Percentiles rank a stretch among this genome's conserved stretches.
Conservation (phyloP, 1,140 invertebrate species). For the Zelostemma sp. region DNA sequence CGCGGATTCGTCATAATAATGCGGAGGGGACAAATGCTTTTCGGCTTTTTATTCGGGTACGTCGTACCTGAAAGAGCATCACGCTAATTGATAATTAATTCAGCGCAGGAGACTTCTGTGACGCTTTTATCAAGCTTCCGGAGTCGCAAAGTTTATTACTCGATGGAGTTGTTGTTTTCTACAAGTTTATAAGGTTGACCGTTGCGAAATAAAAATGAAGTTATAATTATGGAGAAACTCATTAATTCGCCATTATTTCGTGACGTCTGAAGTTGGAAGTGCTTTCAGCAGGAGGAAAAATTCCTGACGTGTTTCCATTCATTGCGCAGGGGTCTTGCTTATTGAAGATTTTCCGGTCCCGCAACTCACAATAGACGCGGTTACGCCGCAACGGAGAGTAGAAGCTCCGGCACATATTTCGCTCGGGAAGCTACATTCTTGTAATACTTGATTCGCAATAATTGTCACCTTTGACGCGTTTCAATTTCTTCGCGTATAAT, state of each 20-base stretch:
- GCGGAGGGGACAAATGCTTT: conserved; percentile 53
- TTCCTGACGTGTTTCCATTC: no score
- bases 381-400: background rate
- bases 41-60: conserved; percentile 53
- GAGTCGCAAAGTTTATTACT: no score
- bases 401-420: background rate
- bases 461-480: conserved; percentile 36
- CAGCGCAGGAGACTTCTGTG: background rate
- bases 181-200: no score
- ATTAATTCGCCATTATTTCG: no score
- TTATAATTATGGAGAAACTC: no score
- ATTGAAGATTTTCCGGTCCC: background rate
- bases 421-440: background rate
- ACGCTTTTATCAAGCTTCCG: no score
- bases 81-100: background rate
- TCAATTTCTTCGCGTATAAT: conserved; percentile 30
- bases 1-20: conserved; percentile 56
- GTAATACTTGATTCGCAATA: conserved; percentile 37
- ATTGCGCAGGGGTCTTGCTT: background rate
- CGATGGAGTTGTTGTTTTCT: no score
- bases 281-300: no score
- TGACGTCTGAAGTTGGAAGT: no score
- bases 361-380: background rate
- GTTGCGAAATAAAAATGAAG: no score
- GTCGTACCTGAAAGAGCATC: background rate